phyloP scores from a whole-genome alignment of 2,797 vertebrate species.

The Rhadinocentrus ornatus region DNA sequence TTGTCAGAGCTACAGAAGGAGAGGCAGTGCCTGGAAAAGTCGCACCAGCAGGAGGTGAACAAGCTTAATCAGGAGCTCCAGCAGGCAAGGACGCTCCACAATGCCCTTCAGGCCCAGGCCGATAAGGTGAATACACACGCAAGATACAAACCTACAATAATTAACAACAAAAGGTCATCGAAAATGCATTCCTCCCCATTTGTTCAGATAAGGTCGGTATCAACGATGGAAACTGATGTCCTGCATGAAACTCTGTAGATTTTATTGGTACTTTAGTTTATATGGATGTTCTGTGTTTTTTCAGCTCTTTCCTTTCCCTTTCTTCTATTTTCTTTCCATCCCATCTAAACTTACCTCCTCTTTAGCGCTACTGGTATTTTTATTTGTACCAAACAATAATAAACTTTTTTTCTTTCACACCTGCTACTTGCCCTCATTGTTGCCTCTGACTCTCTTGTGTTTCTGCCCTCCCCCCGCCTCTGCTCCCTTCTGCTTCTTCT shows the following conservation, averaged over 20 bases:
- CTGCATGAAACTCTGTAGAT: constrained; percentile 4
- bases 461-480: constrained; percentile 37
- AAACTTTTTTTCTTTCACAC: constrained; percentile 64
- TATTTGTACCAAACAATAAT: constrained; percentile 64
- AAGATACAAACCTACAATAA: background rate
- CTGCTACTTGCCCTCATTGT: constrained; percentile 53
- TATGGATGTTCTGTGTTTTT: constrained; percentile 45
- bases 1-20: constrained; percentile 82
- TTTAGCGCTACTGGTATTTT: constrained; percentile 36
- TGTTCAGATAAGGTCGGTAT: constrained; percentile 6
- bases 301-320: constrained; percentile 47
- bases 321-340: constrained; percentile 30
- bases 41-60: constrained; percentile 82
- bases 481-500: constrained; percentile 56
- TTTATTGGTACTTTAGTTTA: constrained; percentile 19
- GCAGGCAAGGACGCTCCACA: constrained; percentile 81
- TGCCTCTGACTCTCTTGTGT: constrained; percentile 58
- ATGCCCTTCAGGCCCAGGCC: constrained; percentile 81
- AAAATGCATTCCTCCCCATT: constrained; percentile 6
- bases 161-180: constrained; percentile 4
- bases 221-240: constrained; percentile 11
- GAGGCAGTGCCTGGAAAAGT: constrained; percentile 77
- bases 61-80: constrained; percentile 85
- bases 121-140: constrained; percentile 78
- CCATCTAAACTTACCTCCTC: constrained; percentile 30